Evolutionary conservation across 2,797 vertebrate genomes (phyloP).

Genomic region (Scyliorhinus canicula): DNA sequence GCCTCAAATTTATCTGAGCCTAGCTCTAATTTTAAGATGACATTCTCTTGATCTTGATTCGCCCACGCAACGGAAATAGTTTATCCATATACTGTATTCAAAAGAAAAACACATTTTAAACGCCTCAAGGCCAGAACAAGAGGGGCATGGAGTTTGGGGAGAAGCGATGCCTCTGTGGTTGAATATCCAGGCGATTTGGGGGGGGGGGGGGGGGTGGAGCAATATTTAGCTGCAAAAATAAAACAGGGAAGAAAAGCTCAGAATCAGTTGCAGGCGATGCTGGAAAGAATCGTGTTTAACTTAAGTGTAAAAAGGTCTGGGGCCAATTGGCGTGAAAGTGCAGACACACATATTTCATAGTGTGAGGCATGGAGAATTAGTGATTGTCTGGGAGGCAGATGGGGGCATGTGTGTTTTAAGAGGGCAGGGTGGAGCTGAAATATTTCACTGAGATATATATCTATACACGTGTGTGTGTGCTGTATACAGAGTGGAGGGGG

Average conservation of each 20-base stretch:
- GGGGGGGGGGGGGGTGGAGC: conserved; percentile 40
- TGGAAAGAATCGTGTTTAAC: not conserved
- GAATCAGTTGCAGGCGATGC: conserved; percentile 41
- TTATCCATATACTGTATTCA: no score
- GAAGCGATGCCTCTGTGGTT: not conserved
- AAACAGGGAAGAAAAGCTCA: conserved; percentile 45
- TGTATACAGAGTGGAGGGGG: conserved; percentile 39
- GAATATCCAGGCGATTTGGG: not conserved
- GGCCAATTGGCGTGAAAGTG: conserved; percentile 36
- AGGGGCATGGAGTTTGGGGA: not conserved
- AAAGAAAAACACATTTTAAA: no score
- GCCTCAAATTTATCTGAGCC: not conserved
- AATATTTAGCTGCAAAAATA: not conserved
- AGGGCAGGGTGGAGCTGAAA: not conserved
- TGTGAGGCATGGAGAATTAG: conserved; percentile 57
- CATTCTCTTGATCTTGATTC: no score
- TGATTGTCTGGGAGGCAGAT: conserved; percentile 57
- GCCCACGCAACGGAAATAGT: no score
- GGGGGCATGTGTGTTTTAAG: conserved; percentile 49
- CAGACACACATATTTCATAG: conserved; percentile 53
- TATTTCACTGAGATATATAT: conserved; percentile 41
- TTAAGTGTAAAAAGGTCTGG: not conserved
- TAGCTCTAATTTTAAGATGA: not conserved
- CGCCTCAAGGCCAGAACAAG: not conserved
- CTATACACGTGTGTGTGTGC: conserved; percentile 46